phyloP scores from a whole-genome alignment of 2,888 invertebrate genomes.

The Spisula subtruncata region DNA sequence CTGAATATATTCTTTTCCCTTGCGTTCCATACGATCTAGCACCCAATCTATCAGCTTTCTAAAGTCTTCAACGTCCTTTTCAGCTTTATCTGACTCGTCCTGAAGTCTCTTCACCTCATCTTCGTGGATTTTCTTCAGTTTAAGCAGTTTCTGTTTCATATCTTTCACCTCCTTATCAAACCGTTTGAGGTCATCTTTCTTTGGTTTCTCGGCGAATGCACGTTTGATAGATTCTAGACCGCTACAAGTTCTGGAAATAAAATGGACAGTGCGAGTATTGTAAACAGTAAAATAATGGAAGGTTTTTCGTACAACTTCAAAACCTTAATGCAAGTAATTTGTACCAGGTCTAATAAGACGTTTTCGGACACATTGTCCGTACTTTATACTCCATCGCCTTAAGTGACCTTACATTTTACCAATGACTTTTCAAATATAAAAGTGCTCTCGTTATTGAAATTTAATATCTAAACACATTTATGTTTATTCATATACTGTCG shows the following conservation, averaged over 20 bases:
- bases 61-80: constrained; percentile 55
- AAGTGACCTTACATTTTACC: too few species aligned
- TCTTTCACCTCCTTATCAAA: constrained; percentile 39
- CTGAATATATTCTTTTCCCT: constrained; percentile 56
- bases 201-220: constrained; percentile 22
- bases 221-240: not conserved
- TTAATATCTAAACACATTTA: too few species aligned
- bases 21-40: constrained; percentile 59
- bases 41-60: constrained; percentile 59
- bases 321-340: too few species aligned
- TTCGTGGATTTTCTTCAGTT: constrained; percentile 39
- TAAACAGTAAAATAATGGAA: too few species aligned
- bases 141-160: constrained; percentile 37
- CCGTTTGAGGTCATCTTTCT: constrained; percentile 54
- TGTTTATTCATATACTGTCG: too few species aligned
- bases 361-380: too few species aligned
- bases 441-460: too few species aligned
- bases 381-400: too few species aligned
- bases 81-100: constrained; percentile 55
- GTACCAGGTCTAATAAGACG: too few species aligned
- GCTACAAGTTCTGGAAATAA: constrained; percentile 21
- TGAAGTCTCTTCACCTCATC: constrained; percentile 53
- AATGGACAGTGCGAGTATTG: not conserved
- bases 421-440: too few species aligned
- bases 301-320: too few species aligned